Evolutionary conservation across 2,888 invertebrate genomes (phyloP), one percentile per base, ranked within the genome.

Genomic region (Acanthosepion lycidas): DNA sequence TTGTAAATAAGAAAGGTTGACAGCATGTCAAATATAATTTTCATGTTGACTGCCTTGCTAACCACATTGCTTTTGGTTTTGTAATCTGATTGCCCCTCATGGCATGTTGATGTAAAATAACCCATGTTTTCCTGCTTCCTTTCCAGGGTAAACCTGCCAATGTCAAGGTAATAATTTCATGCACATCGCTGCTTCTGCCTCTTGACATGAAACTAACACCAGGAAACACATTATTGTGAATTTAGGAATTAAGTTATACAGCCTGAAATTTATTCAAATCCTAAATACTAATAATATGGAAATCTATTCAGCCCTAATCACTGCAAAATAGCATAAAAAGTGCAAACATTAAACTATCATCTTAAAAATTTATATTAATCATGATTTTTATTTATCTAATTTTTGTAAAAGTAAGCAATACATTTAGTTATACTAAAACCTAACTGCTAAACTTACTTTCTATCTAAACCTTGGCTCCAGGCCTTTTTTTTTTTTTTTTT

Each of bases 111-210:
- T 92, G 49, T 93, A 18, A 33, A 51, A 93, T 93, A 93, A 93
- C 93, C 49, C 93, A n/a, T 26, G 28, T 51, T n/a, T 93, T 93
- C 93, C 93, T 93, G 93, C 93, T 93, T 93, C 93, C 93, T 49
- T 93, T 93, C 53, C 93, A 93, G 93, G 93, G 51, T 28, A 93
- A 93, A 93, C 49, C 93, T 49, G 18, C 93, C 93, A 93, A 93
- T 93, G 93, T 93, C 93, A 93, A 93, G 93, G 93, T 93, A 93
- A 93, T 53, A 9, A 49, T 93, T 93, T 93, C 48, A 93, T 28
- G 93, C 93, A 93, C 49, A 93, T 93, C 51, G 93, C n/a, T n/a
- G 93, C 93, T 93, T 93, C 92, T 91, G 33, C 42, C 91, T 91
- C 91, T 33, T 42, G 42, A 48, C 49, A 92, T 26, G 18, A 20